These are phyloP conservation scores for Esox lucius DNA, from an alignment of 2,797 vertebrate species.

Conservation along the genomic window DNA sequence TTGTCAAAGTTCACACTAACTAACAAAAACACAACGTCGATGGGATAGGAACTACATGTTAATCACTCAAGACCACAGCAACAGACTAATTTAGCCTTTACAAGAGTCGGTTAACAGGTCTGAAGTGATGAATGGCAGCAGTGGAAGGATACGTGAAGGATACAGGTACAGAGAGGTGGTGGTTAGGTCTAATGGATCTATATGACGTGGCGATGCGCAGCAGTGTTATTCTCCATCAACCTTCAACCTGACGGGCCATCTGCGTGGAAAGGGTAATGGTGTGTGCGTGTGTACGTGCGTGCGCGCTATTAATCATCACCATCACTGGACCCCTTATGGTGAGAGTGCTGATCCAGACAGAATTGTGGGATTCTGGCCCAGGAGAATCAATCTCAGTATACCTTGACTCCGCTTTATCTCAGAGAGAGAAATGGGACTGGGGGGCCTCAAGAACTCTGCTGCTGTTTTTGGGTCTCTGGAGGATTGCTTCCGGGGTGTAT, in stretches of 20 bases:
- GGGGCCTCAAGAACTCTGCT: slow-evolving; percentile 4
- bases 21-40: slow-evolving; percentile 6
- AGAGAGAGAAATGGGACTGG: slow-evolving; percentile 13
- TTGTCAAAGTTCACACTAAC: slow-evolving; percentile 51
- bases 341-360: slow-evolving; percentile 53
- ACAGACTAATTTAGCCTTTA: slow-evolving; percentile 35
- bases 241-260: slow-evolving; percentile 73
- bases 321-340: slow-evolving; percentile 17
- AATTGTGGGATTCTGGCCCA: slow-evolving; percentile 34
- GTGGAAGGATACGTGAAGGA: slow-evolving; percentile 69
- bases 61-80: slow-evolving; percentile 25
- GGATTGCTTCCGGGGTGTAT: background rate
- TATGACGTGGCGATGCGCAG: slow-evolving; percentile 62
- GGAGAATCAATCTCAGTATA: slow-evolving; percentile 63
- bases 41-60: background rate
- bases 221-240: slow-evolving; percentile 69
- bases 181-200: slow-evolving; percentile 61
- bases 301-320: slow-evolving; percentile 59
- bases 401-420: slow-evolving; percentile 48
- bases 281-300: slow-evolving; percentile 30
- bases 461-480: background rate
- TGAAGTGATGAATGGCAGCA: slow-evolving; percentile 55
- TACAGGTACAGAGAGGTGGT: slow-evolving; percentile 42
- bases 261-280: slow-evolving; percentile 72
- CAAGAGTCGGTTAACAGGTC: slow-evolving; percentile 48